A percentile compares a stretch with the other conserved stretches of the same genome.
Conservation (phyloP, 2,888 invertebrate genomes). For the Synergus umbraculus region DNA sequence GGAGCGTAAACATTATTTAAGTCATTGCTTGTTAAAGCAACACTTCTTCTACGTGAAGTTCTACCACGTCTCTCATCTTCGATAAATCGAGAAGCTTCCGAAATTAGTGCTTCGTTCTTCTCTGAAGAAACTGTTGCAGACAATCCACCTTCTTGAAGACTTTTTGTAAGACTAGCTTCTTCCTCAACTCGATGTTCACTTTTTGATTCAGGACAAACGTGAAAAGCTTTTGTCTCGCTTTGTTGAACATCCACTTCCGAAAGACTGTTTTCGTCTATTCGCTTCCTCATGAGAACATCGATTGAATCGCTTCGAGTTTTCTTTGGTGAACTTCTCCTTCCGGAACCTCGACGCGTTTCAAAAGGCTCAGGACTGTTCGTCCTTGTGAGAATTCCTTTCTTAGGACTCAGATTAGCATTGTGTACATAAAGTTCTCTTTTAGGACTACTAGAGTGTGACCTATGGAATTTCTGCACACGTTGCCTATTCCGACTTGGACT, state of each 20-base stretch:
- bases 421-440: constrained; percentile 66
- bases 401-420: constrained; percentile 71
- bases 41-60: constrained; percentile 1
- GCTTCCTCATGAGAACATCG: neutral
- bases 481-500: constrained; percentile 37
- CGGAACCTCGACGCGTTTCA: neutral
- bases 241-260: constrained; percentile 7
- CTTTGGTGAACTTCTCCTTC: neutral
- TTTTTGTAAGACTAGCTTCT: neutral
- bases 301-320: neutral
- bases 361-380: constrained; percentile 49
- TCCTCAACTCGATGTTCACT: neutral
- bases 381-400: constrained; percentile 70
- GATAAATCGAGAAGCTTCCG: neutral
- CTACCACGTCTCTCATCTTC: neutral
- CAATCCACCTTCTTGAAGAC: too few species aligned
- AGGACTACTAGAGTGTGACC: constrained; percentile 67
- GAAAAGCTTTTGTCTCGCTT: constrained; percentile 38
- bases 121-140: neutral
- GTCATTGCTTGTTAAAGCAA: neutral
- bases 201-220: constrained; percentile 31
- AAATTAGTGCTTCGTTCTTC: neutral
- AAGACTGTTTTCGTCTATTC: neutral
- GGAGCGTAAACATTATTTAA: neutral
- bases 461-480: constrained; percentile 50